Evolutionary conservation across 2,888 invertebrate genomes (phyloP).

Genomic region (Eucera pruinosa): DNA sequence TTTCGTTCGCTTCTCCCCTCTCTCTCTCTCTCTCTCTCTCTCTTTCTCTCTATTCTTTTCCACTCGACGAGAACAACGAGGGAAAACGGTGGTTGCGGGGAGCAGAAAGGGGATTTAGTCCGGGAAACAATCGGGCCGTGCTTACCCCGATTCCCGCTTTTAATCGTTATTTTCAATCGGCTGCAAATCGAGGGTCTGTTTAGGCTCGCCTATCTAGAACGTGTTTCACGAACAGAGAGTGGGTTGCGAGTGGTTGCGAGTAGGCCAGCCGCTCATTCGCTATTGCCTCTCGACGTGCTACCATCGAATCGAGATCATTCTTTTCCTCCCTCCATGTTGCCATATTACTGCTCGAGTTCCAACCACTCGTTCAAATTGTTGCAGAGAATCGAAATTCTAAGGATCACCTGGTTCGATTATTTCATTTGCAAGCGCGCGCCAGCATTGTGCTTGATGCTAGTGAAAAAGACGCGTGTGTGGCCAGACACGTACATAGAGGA

Average conservation of each 20-base stretch:
- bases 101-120: background rate
- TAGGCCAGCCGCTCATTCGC: too few relatives aligned
- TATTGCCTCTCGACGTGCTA: slow-evolving; percentile 52
- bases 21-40: background rate
- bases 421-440: too few relatives aligned
- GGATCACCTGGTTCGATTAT: background rate
- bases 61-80: slow-evolving; percentile 29
- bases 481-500: too few relatives aligned
- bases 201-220: slow-evolving; percentile 39
- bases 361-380: slow-evolving; percentile 14
- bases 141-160: slow-evolving; percentile 57
- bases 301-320: slow-evolving; percentile 51
- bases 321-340: background rate
- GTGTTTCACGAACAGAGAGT: slow-evolving; percentile 24
- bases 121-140: slow-evolving; percentile 49
- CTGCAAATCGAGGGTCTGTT: slow-evolving; percentile 57
- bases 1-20: slow-evolving; percentile 10
- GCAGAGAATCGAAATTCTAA: background rate
- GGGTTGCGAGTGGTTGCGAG: slow-evolving; percentile 27
- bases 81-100: background rate
- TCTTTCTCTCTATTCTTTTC: slow-evolving; percentile 13
- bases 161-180: slow-evolving; percentile 65
- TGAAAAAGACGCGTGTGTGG: too few relatives aligned
- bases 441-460: too few relatives aligned
- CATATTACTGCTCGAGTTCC: too few relatives aligned